Evolutionary conservation across 2,888 invertebrate genomes (phyloP), one percentile per base, ranked within the genome.

Genomic region (Drosophila maculinotata): DNA sequence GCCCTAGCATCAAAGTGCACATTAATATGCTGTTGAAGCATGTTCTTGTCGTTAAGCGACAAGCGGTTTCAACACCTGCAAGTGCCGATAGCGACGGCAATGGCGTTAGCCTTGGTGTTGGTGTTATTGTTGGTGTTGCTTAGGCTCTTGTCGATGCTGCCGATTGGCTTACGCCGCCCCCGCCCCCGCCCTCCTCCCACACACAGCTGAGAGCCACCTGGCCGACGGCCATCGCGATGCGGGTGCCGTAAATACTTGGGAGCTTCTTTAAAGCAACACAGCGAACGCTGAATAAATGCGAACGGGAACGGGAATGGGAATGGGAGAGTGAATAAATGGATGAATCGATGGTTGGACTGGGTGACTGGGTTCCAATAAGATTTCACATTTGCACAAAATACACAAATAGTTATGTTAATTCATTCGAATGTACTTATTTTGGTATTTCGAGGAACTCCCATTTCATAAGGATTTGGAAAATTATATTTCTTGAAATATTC

Each of bases 21-120:
- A 80, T 69, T 84, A 80, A 80, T 73, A 80, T 70, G 78, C 85
- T 64, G 54, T 59, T 65, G 62, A 69, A 57, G 78, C 59, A 73
- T 69, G 84, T 63, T 67, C 44, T 60, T 69, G 73, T 69, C 74
- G 78, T 67, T 73, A 64, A 64, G 57, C 63, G 66, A 30, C 56
- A 45, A 54, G 45, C 60, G 52, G 48, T 58, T 64, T 62, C 63
- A 52, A 65, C 85, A 79, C 78, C 79, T 82, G 79, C 38, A 41
- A 54, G 44, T 48, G 53, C 36, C 64, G 39, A 44, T 35, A 41
- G 39, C 44, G 28, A 26, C 26, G 20, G 30, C 31, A 38, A 39
- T 17, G 42, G 35, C 10, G 31, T 26, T 17, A 36, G 35, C 10
- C 26, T 26, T 44, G 48, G 30, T 28, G 42, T 10, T 25, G 52